Conservation (phyloP, 2,113 vertebrate species). For the Albula goreensis region DNA sequence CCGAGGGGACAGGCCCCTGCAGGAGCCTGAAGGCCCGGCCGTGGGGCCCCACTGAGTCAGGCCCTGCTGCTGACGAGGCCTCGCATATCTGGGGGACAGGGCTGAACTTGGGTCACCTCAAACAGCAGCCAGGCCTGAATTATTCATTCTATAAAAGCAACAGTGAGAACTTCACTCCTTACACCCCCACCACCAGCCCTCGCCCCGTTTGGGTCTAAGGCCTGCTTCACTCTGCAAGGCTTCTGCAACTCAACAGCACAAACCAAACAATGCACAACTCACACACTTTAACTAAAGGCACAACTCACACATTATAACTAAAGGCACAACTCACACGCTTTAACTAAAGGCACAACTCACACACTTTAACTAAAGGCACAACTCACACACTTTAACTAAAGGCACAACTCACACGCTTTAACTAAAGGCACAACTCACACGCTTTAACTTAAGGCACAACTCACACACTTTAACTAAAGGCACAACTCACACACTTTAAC, state of each 20-base stretch:
- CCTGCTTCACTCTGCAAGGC: background rate
- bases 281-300: no score
- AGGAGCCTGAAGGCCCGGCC: background rate
- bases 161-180: slow-evolving; percentile 45
- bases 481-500: no score
- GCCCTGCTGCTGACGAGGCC: slow-evolving; percentile 52
- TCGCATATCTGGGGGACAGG: slow-evolving; percentile 19
- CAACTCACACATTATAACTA: no score
- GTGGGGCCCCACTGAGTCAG: slow-evolving; percentile 60
- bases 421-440: no score
- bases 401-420: no score
- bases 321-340: no score
- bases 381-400: no score
- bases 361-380: no score
- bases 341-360: no score
- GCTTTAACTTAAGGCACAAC: no score
- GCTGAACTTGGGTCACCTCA: slow-evolving; percentile 46
- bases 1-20: background rate
- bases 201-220: background rate
- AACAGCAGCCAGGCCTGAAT: slow-evolving; percentile 63
- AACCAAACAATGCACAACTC: no score
- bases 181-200: background rate
- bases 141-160: slow-evolving; percentile 64
- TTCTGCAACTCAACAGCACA: background rate
- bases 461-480: no score